Base-by-base conservation (phyloP, 2,888 invertebrate genomes). In the Mesochorus sp. region DNA sequence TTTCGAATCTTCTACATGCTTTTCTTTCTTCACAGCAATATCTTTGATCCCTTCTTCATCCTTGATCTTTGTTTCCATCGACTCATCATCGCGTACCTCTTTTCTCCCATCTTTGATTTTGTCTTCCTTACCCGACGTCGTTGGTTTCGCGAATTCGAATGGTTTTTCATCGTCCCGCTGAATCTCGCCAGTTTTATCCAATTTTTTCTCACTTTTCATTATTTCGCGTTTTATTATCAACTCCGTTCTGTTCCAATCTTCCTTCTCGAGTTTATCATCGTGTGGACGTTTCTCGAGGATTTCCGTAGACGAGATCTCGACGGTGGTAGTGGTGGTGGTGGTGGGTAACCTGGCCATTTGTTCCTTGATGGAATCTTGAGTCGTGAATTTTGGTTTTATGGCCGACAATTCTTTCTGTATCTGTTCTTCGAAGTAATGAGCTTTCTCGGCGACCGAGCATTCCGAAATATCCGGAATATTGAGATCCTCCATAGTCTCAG, bases 391-490 rank as follows among this genome's bases (percentile, higher is more conserved):
- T 6, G 80, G 80, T 39, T 75, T 31, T 6, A 79, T 39, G 0
- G 83, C 82, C 1, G 84, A 81, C 89, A 93, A 92, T 82, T 94
- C 94, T 78, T 92, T 93, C 82, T 93, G 93, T 70, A 94, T 93
- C 84, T 94, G 93, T 81, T 93, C 93, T 86, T 94, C 94, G 82
- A 93, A 94, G 71, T 93, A 93, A 77, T 93, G 92, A 64, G 94
- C 94, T 76, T 93, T 92, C 47, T 93, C 91, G 72, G 92, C 92
- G 0, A 93, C 92, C 44, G 92, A 92, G 80, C 92, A 91, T 26
- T 92, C 92, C n/a, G 93, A 93, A 3, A 93, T 91, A 81, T 93
- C 93, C 0, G 89, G 89, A 17, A 90, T 80, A 51, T 87, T 86
- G 3, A 85, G 55, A 57, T 88, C 88, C 31, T 88, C 88, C 55